phyloP scores from a whole-genome alignment of 2,113 vertebrate genomes.

The Psephotus haematonotus region DNA sequence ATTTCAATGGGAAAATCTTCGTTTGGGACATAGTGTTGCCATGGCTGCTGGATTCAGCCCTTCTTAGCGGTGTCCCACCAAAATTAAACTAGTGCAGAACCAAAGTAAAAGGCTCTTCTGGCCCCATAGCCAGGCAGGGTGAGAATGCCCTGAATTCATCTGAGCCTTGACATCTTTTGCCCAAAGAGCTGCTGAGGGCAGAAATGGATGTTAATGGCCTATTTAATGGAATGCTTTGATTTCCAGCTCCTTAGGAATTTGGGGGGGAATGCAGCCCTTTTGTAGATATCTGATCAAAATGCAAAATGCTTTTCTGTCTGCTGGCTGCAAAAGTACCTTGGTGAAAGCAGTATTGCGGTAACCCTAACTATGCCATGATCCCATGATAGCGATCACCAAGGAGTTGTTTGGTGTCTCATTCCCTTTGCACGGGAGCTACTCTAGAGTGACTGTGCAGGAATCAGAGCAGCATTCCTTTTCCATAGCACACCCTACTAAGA shows the following conservation, averaged over 20 bases:
- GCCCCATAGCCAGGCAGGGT: background rate
- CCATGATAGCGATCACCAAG: background rate
- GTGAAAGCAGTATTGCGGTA: background rate
- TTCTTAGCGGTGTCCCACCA: background rate
- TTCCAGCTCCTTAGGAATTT: background rate
- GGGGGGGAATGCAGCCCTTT: background rate
- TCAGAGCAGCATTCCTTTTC: background rate
- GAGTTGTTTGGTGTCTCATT: background rate
- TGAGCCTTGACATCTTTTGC: background rate
- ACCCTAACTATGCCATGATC: background rate
- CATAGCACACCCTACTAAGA: background rate
- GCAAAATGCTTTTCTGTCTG: background rate
- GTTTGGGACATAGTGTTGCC: fast-evolving
- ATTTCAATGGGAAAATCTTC: background rate
- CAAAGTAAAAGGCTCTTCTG: background rate
- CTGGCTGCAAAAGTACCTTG: background rate
- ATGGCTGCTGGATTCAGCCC: background rate
- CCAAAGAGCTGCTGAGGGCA: background rate
- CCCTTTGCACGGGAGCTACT: background rate
- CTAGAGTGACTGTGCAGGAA: background rate
- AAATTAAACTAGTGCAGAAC: background rate
- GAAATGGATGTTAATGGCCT: background rate
- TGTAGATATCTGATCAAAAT: background rate
- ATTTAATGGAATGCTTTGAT: background rate
- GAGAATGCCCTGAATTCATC: background rate